Evolutionary conservation across 1,140 invertebrate genomes (phyloP), one percentile per base, ranked within the genome.

Genomic region (Drosophila nigrodunni): DNA sequence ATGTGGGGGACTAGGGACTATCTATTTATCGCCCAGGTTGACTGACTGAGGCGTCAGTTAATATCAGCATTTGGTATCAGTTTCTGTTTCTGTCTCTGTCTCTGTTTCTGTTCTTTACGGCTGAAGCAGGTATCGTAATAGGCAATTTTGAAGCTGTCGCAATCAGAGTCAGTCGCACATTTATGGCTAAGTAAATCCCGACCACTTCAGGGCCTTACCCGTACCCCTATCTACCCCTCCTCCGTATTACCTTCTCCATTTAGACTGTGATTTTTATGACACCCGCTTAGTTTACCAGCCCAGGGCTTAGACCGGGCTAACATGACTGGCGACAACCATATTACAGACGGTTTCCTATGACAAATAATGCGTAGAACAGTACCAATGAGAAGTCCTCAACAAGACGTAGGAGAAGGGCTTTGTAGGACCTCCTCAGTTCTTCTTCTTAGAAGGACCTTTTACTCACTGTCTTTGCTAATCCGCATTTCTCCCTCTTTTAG

Each of bases 401-500:
- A 25, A 30, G 25, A 5, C 25, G 6, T 30, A 30, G 25, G 4
- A 25, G 4, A 25, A 25, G 4, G 25, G 4, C 25, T 30, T 30
- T 5, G 3, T 30, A 30, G 25, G 25, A 30, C 25, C 2, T 2
- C 2, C 2, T 21, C 2, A 21, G 18, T 21, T 21, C 18, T 21
- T 21, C 18, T 21, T 21, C 18, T 21, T 21, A 21, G 1, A 21
- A 21, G 18, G 18, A 21, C 2, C 1, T 30, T 30, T 30, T 30
- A 2, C 25, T 6, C 0, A 0, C 25, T 0, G 25, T 6, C 6
- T 30, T 3, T 30, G 25, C 25, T 30, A 30, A 30, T 2, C 25
- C 1, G 30, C 1, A 7, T 18, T 10, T 0, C 13, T 92, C 5
- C 18, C n/a, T 47, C 8, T 18, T 94, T 8, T 94, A 97, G 96